phyloP scores from a whole-genome alignment of 1,140 invertebrate genomes.

The Fopius arisanus region DNA sequence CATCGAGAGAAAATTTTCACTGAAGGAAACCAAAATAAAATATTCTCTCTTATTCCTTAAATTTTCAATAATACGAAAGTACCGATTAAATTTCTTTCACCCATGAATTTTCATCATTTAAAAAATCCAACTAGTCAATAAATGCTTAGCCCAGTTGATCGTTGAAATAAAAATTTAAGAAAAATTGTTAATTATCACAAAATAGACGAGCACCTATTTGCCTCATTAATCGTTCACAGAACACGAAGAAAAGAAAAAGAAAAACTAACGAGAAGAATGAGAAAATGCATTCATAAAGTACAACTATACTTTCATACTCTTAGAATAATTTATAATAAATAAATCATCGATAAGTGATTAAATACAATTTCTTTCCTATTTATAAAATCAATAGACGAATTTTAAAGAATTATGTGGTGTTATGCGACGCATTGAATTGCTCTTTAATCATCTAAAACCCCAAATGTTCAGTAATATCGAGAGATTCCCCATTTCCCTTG shows the following conservation, averaged over 20 bases:
- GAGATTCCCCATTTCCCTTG: not conserved
- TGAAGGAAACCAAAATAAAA: not conserved
- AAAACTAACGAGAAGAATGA: not conserved
- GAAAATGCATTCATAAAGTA: conserved; percentile 49
- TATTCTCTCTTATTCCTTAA: conserved; percentile 10
- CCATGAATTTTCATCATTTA: not conserved
- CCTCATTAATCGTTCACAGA: conserved; percentile 20
- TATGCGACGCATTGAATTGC: not conserved
- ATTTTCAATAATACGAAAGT: conserved; percentile 1
- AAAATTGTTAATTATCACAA: conserved; percentile 10
- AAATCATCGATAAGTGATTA: not conserved
- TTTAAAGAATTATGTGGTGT: not conserved
- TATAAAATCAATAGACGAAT: not conserved
- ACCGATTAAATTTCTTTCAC: not conserved
- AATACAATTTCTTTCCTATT: not conserved
- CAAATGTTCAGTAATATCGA: not conserved
- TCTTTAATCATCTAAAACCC: not conserved
- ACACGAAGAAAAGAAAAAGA: not conserved
- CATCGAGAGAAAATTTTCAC: not conserved
- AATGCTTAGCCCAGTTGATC: not conserved
- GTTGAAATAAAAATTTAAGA: conserved; percentile 2
- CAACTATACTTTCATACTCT: conserved; percentile 56
- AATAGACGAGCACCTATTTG: conserved; percentile 17
- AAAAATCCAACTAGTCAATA: conserved; percentile 1
- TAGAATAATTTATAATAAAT: conserved; percentile 50